A percentile compares a stretch with the other conserved stretches of the same genome.
These are phyloP conservation scores for Corbicula japonica DNA, from an alignment of 2,888 invertebrate species.

Conservation along the genomic window DNA sequence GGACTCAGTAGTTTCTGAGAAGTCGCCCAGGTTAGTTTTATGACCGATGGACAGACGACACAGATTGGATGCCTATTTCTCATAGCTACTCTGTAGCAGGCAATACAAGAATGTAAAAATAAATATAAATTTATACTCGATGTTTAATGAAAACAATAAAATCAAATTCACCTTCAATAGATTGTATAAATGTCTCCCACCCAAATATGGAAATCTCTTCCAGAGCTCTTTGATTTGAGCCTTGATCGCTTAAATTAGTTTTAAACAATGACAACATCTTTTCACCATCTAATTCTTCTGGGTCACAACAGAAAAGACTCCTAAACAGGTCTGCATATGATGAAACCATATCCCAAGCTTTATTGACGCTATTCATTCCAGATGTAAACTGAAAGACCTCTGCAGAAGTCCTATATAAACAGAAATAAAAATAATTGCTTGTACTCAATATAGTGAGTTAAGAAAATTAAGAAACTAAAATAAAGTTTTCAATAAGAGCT, in stretches of 20 bases:
- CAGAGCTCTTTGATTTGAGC: conserved; percentile 25
- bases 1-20: too few species aligned
- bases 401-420: conserved; percentile 19
- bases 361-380: conserved; percentile 35
- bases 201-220: conserved; percentile 36
- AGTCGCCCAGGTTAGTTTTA: too few species aligned
- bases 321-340: conserved; percentile 25
- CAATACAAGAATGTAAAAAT: background rate
- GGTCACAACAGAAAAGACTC: conserved; percentile 16
- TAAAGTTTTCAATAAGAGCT: too few species aligned
- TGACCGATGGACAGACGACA: too few species aligned
- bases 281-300: conserved; percentile 6
- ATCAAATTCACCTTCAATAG: conserved; percentile 39
- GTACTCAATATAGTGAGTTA: too few species aligned
- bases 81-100: too few species aligned
- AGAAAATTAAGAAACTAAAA: too few species aligned
- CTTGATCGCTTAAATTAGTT: conserved; percentile 18
- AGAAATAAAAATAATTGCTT: too few species aligned
- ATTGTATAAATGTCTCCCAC: conserved; percentile 27
- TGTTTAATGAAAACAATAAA: background rate
- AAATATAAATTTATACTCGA: background rate
- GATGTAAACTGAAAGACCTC: conserved; percentile 21
- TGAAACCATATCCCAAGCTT: conserved; percentile 23
- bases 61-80: too few species aligned
- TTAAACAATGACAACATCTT: conserved; percentile 7